phyloP scores from a whole-genome alignment of 2,113 vertebrate species.

The Mungos mungo region DNA sequence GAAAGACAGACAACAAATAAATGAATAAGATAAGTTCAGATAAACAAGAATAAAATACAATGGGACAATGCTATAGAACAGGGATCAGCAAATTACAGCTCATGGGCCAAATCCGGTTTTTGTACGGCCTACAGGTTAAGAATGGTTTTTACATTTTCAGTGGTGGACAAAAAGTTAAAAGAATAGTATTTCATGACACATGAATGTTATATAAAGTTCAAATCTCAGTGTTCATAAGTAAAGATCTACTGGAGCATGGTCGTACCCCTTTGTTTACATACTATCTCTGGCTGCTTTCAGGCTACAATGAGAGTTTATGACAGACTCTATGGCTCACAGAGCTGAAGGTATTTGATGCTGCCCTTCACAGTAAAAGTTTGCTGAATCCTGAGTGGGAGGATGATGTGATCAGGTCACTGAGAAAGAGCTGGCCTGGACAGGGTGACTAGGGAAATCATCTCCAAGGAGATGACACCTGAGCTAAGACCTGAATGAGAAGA shows the following conservation, averaged over 20 bases:
- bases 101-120: not conserved
- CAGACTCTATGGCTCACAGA: not conserved
- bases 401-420: not conserved
- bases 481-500: not conserved
- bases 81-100: not conserved
- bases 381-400: not conserved
- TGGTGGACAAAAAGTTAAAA: not conserved
- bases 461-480: not conserved
- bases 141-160: not conserved
- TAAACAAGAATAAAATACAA: not conserved
- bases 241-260: not conserved
- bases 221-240: not conserved
- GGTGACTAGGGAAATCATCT: not conserved
- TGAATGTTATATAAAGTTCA: not conserved
- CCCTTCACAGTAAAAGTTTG: not conserved
- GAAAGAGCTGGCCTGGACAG: not conserved
- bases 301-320: not conserved
- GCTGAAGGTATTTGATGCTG: not conserved
- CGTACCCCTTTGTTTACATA: not conserved
- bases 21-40: not conserved
- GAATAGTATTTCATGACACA: not conserved
- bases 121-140: not conserved
- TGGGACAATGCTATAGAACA: not conserved
- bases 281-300: not conserved
- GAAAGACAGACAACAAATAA: not conserved